Conservation (phyloP, 2,113 vertebrate species). For the Illadopsis cleaveri region DNA sequence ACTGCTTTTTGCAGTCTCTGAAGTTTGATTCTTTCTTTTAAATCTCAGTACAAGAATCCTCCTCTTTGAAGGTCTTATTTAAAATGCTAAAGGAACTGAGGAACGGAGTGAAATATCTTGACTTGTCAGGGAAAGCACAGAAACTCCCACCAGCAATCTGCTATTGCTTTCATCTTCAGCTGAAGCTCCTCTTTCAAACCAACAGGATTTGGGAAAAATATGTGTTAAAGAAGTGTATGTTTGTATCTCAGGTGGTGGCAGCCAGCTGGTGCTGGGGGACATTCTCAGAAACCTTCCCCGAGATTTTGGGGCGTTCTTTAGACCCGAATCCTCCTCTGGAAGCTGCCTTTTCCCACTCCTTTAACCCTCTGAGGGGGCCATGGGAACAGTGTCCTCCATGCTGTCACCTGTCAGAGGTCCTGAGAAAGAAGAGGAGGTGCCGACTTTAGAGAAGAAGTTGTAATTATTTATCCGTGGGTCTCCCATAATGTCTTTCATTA, state of each 20-base stretch:
- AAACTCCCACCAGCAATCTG: neutral
- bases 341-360: neutral
- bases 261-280: neutral
- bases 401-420: slow-evolving; percentile 67
- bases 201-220: neutral
- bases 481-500: slow-evolving; percentile 40
- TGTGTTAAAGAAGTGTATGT: neutral
- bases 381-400: neutral
- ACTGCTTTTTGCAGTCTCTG: neutral
- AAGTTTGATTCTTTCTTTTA: neutral
- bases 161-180: neutral
- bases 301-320: neutral
- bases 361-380: neutral
- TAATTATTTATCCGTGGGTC: slow-evolving; percentile 65
- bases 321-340: neutral
- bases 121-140: neutral
- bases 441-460: slow-evolving; percentile 5
- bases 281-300: neutral
- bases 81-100: neutral
- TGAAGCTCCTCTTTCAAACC: neutral
- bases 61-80: neutral
- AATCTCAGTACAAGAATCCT: neutral
- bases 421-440: slow-evolving; percentile 61
- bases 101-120: neutral
- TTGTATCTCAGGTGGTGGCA: neutral